Evolutionary conservation across 2,113 vertebrate genomes (phyloP).

Genomic region (Myiagra hebetior): DNA sequence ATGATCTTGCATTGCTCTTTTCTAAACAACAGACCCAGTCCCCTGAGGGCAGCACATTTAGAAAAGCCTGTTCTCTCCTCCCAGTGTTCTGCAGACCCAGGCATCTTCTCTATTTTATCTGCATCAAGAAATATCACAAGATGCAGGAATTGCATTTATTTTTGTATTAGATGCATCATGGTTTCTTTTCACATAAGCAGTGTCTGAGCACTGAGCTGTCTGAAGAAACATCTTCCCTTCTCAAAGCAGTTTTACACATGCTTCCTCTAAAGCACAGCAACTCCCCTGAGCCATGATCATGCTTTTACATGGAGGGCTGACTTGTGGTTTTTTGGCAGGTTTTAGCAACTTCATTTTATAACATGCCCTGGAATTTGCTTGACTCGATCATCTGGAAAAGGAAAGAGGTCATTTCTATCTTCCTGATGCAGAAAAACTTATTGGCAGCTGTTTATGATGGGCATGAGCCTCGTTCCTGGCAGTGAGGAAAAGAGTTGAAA

Average conservation of each 20-base stretch:
- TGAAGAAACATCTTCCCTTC: not conserved
- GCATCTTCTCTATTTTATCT: not conserved
- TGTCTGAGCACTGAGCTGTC: not conserved
- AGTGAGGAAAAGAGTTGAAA: not conserved
- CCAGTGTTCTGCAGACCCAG: not conserved
- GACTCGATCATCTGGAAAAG: not conserved
- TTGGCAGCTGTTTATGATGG: not conserved
- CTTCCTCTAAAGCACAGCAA: not conserved
- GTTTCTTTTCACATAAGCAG: not conserved
- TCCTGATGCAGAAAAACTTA: not conserved
- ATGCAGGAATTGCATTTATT: not conserved
- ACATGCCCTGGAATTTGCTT: not conserved
- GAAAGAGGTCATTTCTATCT: not conserved
- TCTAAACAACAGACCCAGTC: slow-evolving; percentile 5
- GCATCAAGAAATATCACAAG: not conserved
- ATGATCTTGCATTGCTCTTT: not conserved
- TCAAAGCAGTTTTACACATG: not conserved
- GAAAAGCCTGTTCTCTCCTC: slow-evolving; percentile 12
- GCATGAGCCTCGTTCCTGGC: not conserved
- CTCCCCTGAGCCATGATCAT: not conserved
- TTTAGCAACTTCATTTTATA: not conserved
- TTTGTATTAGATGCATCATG: not conserved
- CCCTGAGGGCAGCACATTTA: slow-evolving; percentile 2
- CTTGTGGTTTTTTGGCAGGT: not conserved
- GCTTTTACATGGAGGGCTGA: not conserved